These are phyloP conservation scores for Caenorhabditis doughertyi DNA, from an alignment of 2,888 invertebrate genomes.

Conservation along the genomic window DNA sequence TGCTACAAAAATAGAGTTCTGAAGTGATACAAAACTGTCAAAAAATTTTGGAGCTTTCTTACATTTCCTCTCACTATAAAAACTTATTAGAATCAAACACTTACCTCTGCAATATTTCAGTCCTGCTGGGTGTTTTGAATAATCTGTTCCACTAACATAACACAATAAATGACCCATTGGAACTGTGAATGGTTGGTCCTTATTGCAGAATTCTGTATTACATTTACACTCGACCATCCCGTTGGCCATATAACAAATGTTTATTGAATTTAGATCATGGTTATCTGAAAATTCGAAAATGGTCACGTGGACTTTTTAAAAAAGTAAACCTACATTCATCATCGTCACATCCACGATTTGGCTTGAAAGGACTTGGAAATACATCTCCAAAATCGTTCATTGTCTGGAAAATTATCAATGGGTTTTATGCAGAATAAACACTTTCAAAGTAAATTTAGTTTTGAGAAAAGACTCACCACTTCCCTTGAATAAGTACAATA, in stretches of 20 bases:
- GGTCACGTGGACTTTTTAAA: not conserved
- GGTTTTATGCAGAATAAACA: too few relatives aligned
- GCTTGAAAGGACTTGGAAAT: not conserved
- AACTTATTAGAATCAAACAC: not conserved
- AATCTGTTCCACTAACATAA: constrained; percentile 2
- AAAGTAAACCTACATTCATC: constrained; percentile 4
- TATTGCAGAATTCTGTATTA: constrained; percentile 32
- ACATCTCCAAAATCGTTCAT: constrained; percentile 26
- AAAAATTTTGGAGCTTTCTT: too few relatives aligned
- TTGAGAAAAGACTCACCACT: constrained; percentile 13
- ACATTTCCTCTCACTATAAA: too few relatives aligned
- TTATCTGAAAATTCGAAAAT: constrained; percentile 10
- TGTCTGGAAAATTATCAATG: too few relatives aligned
- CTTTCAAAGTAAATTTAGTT: too few relatives aligned
- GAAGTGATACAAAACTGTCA: too few relatives aligned
- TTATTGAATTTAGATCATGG: constrained; percentile 9
- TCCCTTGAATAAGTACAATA: not conserved
- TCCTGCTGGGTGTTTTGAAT: not conserved
- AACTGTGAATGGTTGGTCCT: not conserved
- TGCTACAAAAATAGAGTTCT: too few relatives aligned
- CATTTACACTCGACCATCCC: constrained; percentile 2
- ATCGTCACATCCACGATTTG: constrained; percentile 9
- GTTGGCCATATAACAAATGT: constrained; percentile 4
- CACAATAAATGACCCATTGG: constrained; percentile 24
- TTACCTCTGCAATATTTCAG: constrained; percentile 29